Evolutionary conservation across 2,797 vertebrate genomes (phyloP).

Genomic region (Myoxocephalus aenaeus): DNA sequence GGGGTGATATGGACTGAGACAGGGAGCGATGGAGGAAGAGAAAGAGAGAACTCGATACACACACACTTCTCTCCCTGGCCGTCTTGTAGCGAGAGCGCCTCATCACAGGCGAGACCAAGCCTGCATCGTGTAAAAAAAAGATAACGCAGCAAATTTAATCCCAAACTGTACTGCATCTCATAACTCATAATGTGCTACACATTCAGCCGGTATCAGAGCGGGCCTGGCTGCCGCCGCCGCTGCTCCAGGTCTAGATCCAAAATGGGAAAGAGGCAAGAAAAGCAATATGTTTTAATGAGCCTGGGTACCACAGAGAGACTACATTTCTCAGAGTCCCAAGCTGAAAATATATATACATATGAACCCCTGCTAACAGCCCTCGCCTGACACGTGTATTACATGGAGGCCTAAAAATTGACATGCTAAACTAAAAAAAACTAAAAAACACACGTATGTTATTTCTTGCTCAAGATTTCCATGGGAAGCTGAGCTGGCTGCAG

Average conservation of each 20-base stretch:
- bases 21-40: conserved; percentile 5
- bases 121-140: conserved; percentile 41
- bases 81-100: conserved; percentile 33
- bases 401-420: conserved; percentile 55
- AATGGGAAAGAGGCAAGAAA: conserved; percentile 64
- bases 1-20: conserved; percentile 33
- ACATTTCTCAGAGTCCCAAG: conserved; percentile 44
- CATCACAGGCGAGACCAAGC: conserved; percentile 33
- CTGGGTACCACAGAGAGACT: conserved; percentile 48
- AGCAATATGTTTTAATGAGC: conserved; percentile 75
- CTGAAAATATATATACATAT: conserved; percentile 57
- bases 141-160: conserved; percentile 63
- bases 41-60: conserved; percentile 20
- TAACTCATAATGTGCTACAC: conserved; percentile 51
- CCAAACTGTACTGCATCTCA: conserved; percentile 58
- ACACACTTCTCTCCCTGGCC: conserved; percentile 21
- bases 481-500: conserved; percentile 48
- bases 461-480: conserved; percentile 50
- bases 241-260: conserved; percentile 53
- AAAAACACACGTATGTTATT: conserved; percentile 3
- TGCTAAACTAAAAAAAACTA: conserved; percentile 51
- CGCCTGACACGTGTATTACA: conserved; percentile 55
- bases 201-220: conserved; percentile 42
- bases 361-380: conserved; percentile 49
- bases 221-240: conserved; percentile 26